A percentile compares a stretch with the other conserved stretches of the same genome.
These are phyloP conservation scores for Crossoptilon crossoptilon DNA, from an alignment of 2,797 vertebrate species.

Conservation along the genomic window DNA sequence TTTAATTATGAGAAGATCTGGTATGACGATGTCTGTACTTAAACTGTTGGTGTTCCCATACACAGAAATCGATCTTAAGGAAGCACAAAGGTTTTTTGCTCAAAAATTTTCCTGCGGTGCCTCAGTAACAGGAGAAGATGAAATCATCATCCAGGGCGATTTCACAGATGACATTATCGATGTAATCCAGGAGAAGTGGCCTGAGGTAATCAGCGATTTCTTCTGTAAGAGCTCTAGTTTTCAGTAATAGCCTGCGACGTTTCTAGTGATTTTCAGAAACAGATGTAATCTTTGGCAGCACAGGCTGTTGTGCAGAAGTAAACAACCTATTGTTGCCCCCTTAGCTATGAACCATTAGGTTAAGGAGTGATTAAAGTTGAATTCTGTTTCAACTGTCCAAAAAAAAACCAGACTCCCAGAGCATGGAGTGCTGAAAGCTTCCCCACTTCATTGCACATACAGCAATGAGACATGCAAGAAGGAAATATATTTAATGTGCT, in stretches of 20 bases:
- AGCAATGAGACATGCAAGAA: background rate
- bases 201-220: slow-evolving; percentile 85
- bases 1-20: background rate
- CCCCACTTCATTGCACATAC: accelerated
- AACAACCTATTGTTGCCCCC: background rate
- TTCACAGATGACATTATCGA: slow-evolving; percentile 99
- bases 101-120: slow-evolving; percentile 99
- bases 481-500: background rate
- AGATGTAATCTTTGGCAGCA: background rate
- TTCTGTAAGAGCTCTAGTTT: background rate
- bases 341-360: background rate
- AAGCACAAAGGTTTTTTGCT: slow-evolving; percentile 99
- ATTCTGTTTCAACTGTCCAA: background rate
- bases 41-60: background rate
- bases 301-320: background rate
- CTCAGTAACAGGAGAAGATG: slow-evolving; percentile 97
- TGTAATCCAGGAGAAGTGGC: slow-evolving; percentile 99
- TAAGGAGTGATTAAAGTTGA: background rate
- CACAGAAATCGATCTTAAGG: slow-evolving; percentile 97
- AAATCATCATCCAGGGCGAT: slow-evolving; percentile 99
- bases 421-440: background rate
- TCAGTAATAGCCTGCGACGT: background rate
- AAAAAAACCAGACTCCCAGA: background rate
- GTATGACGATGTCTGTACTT: background rate
- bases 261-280: background rate